phyloP scores from a whole-genome alignment of 2,888 invertebrate genomes.

The Eristalis tenax region DNA sequence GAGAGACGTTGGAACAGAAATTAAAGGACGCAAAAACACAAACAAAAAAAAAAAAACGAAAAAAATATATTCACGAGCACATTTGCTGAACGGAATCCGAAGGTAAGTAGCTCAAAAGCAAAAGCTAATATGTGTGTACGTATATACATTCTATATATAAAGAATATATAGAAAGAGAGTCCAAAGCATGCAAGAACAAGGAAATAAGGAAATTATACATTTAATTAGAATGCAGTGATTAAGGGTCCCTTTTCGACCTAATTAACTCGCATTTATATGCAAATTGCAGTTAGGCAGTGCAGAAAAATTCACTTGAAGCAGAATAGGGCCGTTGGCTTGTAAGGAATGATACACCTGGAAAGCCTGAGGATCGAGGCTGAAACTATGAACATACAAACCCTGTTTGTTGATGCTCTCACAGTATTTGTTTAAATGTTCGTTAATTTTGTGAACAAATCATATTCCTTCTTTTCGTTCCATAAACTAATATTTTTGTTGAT shows the following conservation, averaged over 20 bases:
- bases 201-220: slow-evolving; percentile 70
- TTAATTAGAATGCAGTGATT: slow-evolving; percentile 57
- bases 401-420: neutral
- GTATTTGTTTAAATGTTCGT: neutral
- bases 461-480: slow-evolving; percentile 9
- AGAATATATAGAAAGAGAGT: slow-evolving; percentile 59
- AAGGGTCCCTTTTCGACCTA: slow-evolving; percentile 55
- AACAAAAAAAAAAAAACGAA: neutral
- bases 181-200: slow-evolving; percentile 44
- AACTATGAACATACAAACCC: neutral
- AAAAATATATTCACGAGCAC: slow-evolving; percentile 34
- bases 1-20: slow-evolving; percentile 37
- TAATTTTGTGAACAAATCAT: neutral
- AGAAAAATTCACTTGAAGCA: slow-evolving; percentile 30
- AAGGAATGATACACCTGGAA: neutral
- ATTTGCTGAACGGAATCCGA: slow-evolving; percentile 21
- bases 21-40: slow-evolving; percentile 39
- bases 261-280: slow-evolving; percentile 63
- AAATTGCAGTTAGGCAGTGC: slow-evolving; percentile 57
- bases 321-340: neutral
- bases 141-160: slow-evolving; percentile 47
- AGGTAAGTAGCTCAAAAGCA: slow-evolving; percentile 14
- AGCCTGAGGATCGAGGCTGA: neutral
- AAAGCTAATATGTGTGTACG: slow-evolving; percentile 38
- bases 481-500: neutral